phyloP scores from a whole-genome alignment of 2,113 vertebrate species.

The Noturus placidus region DNA sequence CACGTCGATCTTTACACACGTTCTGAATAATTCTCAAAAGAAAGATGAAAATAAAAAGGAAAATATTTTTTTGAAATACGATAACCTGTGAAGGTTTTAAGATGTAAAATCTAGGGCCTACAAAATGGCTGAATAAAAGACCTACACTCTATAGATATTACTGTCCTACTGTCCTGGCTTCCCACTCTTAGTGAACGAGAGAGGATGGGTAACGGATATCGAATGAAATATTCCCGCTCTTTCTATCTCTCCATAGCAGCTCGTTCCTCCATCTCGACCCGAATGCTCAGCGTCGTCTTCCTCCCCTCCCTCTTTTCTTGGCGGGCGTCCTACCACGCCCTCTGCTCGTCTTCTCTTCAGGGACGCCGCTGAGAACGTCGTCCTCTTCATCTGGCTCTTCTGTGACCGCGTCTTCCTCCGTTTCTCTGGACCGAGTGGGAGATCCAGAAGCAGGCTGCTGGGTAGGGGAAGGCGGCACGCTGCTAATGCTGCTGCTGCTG shows the following conservation, averaged over 20 bases:
- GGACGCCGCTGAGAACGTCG: slow-evolving; percentile 20
- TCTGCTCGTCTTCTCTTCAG: slow-evolving; percentile 46
- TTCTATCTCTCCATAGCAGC: slow-evolving; percentile 29
- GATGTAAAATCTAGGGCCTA: slow-evolving; percentile 2
- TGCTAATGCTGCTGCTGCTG: slow-evolving; percentile 23
- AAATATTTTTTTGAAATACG: too few relatives aligned
- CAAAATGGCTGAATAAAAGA: slow-evolving; percentile 33
- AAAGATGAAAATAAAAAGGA: neutral
- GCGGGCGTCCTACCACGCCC: slow-evolving; percentile 54
- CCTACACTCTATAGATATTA: slow-evolving; percentile 16
- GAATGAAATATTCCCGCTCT: neutral
- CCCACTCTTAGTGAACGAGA: neutral
- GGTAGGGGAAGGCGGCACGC: slow-evolving; percentile 26
- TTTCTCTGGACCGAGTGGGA: slow-evolving; percentile 16
- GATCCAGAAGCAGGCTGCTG: slow-evolving; percentile 14
- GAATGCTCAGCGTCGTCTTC: slow-evolving; percentile 44
- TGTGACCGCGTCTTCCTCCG: slow-evolving; percentile 26
- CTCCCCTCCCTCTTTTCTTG: slow-evolving; percentile 66
- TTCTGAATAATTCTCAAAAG: neutral
- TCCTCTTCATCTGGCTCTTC: slow-evolving; percentile 52
- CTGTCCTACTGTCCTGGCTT: slow-evolving; percentile 6
- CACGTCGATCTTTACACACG: neutral
- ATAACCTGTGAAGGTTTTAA: neutral
- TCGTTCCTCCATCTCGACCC: neutral
- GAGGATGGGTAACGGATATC: slow-evolving; percentile 8